A percentile compares a stretch with the other conserved stretches of the same genome.
phyloP scores from a whole-genome alignment of 2,113 vertebrate genomes.

The Dendrocopos noguchii region DNA sequence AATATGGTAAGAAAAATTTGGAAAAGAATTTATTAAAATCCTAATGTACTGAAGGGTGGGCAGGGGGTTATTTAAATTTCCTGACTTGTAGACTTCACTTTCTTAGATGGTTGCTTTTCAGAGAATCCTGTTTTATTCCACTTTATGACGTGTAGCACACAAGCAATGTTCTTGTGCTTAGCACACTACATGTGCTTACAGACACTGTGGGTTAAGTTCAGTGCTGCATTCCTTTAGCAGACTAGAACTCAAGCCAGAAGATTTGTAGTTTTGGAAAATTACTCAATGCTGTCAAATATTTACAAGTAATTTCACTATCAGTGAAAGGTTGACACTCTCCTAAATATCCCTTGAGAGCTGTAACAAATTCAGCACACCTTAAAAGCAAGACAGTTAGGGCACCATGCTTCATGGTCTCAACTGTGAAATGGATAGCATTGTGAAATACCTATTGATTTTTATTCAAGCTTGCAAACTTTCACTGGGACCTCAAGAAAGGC shows the following conservation, averaged over 20 bases:
- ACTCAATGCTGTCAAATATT: slow-evolving; percentile 26
- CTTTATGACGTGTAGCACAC: not conserved
- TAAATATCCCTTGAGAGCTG: slow-evolving; percentile 21
- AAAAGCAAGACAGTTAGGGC: slow-evolving; percentile 48
- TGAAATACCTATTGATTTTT: slow-evolving; percentile 27
- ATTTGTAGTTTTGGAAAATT: slow-evolving; percentile 30
- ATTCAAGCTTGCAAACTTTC: not conserved
- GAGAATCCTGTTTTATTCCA: not conserved
- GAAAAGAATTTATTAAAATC: not conserved
- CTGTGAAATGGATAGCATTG: not conserved
- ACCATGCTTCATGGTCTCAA: not conserved
- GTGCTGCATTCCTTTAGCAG: not conserved
- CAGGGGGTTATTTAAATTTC: not conserved
- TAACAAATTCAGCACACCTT: slow-evolving; percentile 25
- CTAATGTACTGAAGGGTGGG: not conserved
- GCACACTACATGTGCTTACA: not conserved
- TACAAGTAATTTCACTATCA: slow-evolving; percentile 50
- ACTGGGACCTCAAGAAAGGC: slow-evolving; percentile 11
- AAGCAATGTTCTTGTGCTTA: not conserved
- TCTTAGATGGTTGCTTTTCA: not conserved
- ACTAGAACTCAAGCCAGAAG: slow-evolving; percentile 8
- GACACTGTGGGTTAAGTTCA: not conserved
- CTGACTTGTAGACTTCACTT: not conserved
- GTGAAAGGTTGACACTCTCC: slow-evolving; percentile 50
- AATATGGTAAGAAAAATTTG: not conserved